A percentile compares a stretch with the other conserved stretches of the same genome.
phyloP scores from a whole-genome alignment of 2,888 invertebrate species.

The Stomorhina lunata region DNA sequence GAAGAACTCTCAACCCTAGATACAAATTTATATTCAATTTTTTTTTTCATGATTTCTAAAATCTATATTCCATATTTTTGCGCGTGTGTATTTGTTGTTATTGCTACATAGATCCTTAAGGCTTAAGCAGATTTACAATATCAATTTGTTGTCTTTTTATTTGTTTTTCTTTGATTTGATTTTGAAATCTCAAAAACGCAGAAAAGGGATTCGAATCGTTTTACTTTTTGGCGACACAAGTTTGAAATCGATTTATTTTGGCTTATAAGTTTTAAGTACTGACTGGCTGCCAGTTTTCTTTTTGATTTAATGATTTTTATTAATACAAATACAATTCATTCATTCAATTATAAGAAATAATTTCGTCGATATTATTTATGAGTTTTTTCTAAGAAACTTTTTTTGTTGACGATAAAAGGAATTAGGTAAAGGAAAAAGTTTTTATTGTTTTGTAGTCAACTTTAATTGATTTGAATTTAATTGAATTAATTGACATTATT shows the following conservation, averaged over 20 bases:
- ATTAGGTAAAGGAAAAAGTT: neutral
- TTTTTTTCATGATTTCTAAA: constrained; percentile 12
- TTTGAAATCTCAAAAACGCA: constrained; percentile 23
- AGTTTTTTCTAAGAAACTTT: neutral
- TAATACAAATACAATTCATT: constrained; percentile 52
- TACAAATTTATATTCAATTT: neutral
- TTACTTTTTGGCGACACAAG: constrained; percentile 57
- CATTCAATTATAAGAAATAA: constrained; percentile 37
- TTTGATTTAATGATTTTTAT: constrained; percentile 66
- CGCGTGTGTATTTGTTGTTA: neutral
- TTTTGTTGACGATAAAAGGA: neutral
- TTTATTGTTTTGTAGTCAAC: neutral
- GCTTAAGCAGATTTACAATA: constrained; percentile 63
- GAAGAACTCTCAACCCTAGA: neutral
- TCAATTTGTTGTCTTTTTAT: constrained; percentile 54
- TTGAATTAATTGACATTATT: too few relatives aligned
- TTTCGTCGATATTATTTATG: constrained; percentile 22
- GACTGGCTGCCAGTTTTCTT: constrained; percentile 44
- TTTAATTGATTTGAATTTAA: neutral
- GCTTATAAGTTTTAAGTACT: constrained; percentile 65
- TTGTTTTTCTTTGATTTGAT: constrained; percentile 4
- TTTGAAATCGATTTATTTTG: constrained; percentile 58
- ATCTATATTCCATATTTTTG: constrained; percentile 33
- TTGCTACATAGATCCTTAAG: constrained; percentile 15
- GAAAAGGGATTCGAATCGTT: constrained; percentile 19